phyloP scores from a whole-genome alignment of 1,140 invertebrate genomes.

The Pachyrhynchus sulphureomaculatus region DNA sequence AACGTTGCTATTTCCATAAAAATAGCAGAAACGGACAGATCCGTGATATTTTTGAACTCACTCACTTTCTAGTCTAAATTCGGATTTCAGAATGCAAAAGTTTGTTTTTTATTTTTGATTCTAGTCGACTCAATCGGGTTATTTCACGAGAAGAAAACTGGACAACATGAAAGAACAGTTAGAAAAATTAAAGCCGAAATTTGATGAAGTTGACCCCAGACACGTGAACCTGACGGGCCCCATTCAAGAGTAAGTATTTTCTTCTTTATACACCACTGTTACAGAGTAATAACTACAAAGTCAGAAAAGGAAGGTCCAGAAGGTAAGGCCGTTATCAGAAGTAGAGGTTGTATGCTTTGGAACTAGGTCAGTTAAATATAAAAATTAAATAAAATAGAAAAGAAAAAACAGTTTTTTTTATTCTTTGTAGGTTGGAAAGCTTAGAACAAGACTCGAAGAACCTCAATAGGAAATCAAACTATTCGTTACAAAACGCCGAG shows the following conservation, averaged over 20 bases:
- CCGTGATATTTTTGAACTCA: too few species aligned
- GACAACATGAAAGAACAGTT: slow-evolving; percentile 72
- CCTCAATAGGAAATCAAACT: slow-evolving; percentile 57
- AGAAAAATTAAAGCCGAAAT: slow-evolving; percentile 62
- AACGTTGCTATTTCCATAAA: too few species aligned
- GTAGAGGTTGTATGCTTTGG: too few species aligned
- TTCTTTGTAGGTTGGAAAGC: slow-evolving; percentile 49
- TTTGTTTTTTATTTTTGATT: too few species aligned
- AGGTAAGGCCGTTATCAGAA: too few species aligned
- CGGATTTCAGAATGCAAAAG: too few species aligned
- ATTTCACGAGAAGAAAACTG: slow-evolving; percentile 75
- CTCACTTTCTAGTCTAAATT: too few species aligned
- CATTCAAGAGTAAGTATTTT: slow-evolving; percentile 49
- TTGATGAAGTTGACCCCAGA: slow-evolving; percentile 65
- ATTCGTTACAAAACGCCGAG: slow-evolving; percentile 52
- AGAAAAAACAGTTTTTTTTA: background rate
- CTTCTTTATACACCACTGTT: background rate
- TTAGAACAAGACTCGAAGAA: slow-evolving; percentile 60
- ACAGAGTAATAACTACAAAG: too few species aligned
- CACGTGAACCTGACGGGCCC: slow-evolving; percentile 55
- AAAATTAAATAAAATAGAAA: too few species aligned
- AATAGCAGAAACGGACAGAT: too few species aligned
- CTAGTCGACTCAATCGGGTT: slow-evolving; percentile 69
- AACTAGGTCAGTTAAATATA: too few species aligned
- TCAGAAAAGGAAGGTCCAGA: too few species aligned